Conservation (phyloP, 2,113 vertebrate genomes). For the Irena cyanogastra region DNA sequence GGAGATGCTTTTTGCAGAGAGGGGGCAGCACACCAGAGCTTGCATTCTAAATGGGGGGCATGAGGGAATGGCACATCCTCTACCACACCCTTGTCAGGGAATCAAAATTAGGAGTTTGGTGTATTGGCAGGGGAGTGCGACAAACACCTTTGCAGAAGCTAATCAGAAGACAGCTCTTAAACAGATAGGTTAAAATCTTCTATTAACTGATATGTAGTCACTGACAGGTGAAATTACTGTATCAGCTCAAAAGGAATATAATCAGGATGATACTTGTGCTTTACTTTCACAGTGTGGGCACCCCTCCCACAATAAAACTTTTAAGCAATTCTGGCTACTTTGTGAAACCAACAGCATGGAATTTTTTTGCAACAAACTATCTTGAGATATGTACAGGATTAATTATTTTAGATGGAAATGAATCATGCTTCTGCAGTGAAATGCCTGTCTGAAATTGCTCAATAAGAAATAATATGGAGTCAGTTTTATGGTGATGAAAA, state of each 20-base stretch:
- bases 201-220: background rate
- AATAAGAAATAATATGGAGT: background rate
- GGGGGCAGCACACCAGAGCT: background rate
- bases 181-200: background rate
- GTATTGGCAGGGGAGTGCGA: background rate
- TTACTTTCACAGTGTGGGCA: background rate
- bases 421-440: background rate
- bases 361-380: background rate
- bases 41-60: background rate
- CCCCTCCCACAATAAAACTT: background rate
- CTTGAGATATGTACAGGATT: background rate
- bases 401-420: conserved; percentile 15
- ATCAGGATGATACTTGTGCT: background rate
- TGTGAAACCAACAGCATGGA: background rate
- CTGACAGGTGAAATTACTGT: background rate
- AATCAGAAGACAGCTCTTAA: background rate
- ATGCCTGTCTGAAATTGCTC: background rate
- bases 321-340: background rate
- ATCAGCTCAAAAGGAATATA: background rate
- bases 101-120: background rate
- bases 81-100: background rate
- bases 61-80: background rate
- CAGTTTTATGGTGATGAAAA: conserved; percentile 36
- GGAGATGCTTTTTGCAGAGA: background rate
- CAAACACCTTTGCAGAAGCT: background rate